Base-by-base conservation (phyloP, 1,140 invertebrate genomes). In the Triops longicaudatus region DNA sequence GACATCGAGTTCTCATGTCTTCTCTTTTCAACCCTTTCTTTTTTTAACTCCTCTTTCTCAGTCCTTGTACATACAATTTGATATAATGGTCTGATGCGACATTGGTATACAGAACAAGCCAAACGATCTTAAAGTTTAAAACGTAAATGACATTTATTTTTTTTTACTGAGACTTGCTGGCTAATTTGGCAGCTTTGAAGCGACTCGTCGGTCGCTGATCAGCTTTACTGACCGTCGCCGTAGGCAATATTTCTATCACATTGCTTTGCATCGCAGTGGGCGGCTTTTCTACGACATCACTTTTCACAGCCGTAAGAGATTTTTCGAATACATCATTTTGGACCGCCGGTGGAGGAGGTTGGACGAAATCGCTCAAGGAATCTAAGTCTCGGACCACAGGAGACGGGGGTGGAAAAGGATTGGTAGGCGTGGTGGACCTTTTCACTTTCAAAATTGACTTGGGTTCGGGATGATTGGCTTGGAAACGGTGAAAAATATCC, bases 361-460 rank as follows among this genome's bases (percentile, higher is more conserved):
- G 31, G 31, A 37, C 31, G 7, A 37, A 37, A 37, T 37, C 31
- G 31, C 31, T 37, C 31, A 37, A 37, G 50, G 50, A 63, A 63
- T 63, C 50, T 1, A 22, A 17, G 14, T 22, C 50, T 17, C 17
- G 14, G 1, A 63, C 50, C 50, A 3, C 22, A n/a, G 50, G 50
- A 3, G 50, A 63, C 14, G 50, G 50, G 17, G 50, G n/a, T 14
- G 50, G 50, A 3, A 6, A 17, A 22, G 50, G 50, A 63, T 63
- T 63, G 50, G 50, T 44, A 26, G 76, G 76, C 22, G 42, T 73
- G 17, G 76, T 77, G 27, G 76, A 77, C 31, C 73, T 73, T 41
- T 77, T 77, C 1, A 77, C 76, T 77, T 73, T 72, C 76, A 77
- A 43, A 42, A 77, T 77, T 17, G 76, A 77, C 44, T 77, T 77